Evolutionary conservation across 2,797 vertebrate genomes (phyloP), one percentile per base, ranked within the genome.

Genomic region (Anomalospiza imberbis): DNA sequence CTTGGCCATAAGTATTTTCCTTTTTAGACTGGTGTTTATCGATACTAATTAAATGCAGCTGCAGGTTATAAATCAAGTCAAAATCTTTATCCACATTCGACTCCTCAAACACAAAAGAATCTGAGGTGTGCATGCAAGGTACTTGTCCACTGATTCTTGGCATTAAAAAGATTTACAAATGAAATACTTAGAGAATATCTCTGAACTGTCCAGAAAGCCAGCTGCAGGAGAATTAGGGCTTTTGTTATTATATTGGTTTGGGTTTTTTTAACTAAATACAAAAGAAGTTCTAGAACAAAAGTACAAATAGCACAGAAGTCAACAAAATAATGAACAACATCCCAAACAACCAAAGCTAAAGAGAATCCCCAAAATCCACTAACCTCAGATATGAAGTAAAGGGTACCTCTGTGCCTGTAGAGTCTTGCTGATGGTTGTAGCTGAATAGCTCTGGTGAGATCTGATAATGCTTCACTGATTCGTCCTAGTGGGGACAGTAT

Each of bases 321-420:
- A 60, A 71, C 16, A 76, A 88, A 89, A 58, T 57, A 76, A 45
- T 16, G 53, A 74, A 48, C 14, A 38, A 31, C 28, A 5, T 8
- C 21, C 34, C 36, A 19, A 50, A 47, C 13, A 76, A 61, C 7
- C 9, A 24, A 89, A 82, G 67, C 26, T 58, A 83, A 90, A 87
- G 6, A 75, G 29, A 74, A 76, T 18, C 3, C 7, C 25, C 40
- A 1, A 85, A 67, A 67, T 55, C 36, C 73, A 93, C 95, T 97
- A 71, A 99, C 99, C 99, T 99, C 99, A n/a, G 99, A 99, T 82
- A 99, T 99, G 97, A 99, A 99, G 95, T 99, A 97, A 92, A 99
- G 98, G 1, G 99, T 99, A 83, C 99, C 99, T 92, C 99, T 98
- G 96, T 99, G 99, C 76, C 99, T 97, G 97, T 99, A 99, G 50